Evolutionary conservation across 2,113 vertebrate species (phyloP).

Genomic region (Procapra przewalskii): DNA sequence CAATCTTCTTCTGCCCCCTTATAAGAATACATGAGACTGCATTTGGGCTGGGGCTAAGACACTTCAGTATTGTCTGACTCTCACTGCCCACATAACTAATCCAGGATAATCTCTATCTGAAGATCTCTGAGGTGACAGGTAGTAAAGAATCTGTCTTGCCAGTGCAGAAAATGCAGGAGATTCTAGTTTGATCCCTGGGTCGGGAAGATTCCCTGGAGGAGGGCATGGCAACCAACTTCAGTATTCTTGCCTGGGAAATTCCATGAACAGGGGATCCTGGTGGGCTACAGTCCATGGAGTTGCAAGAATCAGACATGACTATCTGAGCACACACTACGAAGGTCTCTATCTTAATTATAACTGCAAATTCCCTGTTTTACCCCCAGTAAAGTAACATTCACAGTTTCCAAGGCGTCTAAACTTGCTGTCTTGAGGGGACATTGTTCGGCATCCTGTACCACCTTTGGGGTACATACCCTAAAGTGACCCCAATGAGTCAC

Average conservation of each 20-base stretch:
- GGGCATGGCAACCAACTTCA: background rate
- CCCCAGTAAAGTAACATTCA: background rate
- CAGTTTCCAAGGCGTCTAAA: background rate
- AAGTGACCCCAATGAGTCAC: background rate
- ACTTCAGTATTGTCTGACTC: background rate
- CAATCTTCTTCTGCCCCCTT: background rate
- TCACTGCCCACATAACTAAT: background rate
- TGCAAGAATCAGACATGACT: background rate
- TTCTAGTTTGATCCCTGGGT: background rate
- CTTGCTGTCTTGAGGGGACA: background rate
- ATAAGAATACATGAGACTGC: background rate
- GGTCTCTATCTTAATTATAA: background rate
- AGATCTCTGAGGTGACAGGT: background rate
- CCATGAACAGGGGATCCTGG: background rate
- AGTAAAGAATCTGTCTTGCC: background rate
- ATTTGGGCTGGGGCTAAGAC: background rate
- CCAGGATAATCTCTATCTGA: background rate
- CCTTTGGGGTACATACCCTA: background rate
- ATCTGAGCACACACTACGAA: background rate
- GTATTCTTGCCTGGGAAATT: background rate
- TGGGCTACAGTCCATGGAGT: background rate
- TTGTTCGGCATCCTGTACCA: background rate
- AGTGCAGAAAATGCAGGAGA: background rate
- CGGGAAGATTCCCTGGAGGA: background rate
- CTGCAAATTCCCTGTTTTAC: background rate